Percentiles rank a stretch among this genome's conserved stretches.
phyloP scores from a whole-genome alignment of 2,797 vertebrate species.

The Salmo trutta region DNA sequence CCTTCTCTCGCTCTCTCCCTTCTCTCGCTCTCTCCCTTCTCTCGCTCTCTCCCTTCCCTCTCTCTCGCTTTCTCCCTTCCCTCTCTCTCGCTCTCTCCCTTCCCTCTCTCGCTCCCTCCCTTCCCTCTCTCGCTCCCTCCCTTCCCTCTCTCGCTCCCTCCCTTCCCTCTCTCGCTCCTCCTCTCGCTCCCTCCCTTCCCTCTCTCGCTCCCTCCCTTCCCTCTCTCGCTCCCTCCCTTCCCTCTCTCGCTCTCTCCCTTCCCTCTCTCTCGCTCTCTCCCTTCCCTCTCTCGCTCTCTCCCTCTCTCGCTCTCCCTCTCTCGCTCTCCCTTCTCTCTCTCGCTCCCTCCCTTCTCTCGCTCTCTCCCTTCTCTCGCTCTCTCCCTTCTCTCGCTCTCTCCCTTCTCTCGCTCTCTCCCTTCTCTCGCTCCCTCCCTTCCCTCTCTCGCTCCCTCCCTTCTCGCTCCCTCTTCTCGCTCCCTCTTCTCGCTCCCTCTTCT shows the following conservation, averaged over 20 bases:
- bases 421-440: slow-evolving; percentile 49
- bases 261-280: slow-evolving; percentile 44
- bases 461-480: not conserved
- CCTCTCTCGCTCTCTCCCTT: slow-evolving; percentile 22
- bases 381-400: not conserved
- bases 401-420: not conserved
- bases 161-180: no score
- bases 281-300: slow-evolving; percentile 7
- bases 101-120: not conserved
- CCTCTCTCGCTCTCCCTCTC: not conserved
- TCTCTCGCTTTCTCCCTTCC: no score
- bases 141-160: not conserved
- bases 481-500: not conserved
- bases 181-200: not conserved
- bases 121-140: slow-evolving; percentile 16
- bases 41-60: no score
- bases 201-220: slow-evolving; percentile 6
- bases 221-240: not conserved
- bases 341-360: not conserved
- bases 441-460: not conserved
- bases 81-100: no score
- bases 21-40: no score
- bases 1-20: no score
- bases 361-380: slow-evolving; percentile 12
- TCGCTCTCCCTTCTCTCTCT: not conserved